phyloP scores from a whole-genome alignment of 2,113 vertebrate genomes.

The rabbit (Oryctolagus cuniculus) region DNA sequence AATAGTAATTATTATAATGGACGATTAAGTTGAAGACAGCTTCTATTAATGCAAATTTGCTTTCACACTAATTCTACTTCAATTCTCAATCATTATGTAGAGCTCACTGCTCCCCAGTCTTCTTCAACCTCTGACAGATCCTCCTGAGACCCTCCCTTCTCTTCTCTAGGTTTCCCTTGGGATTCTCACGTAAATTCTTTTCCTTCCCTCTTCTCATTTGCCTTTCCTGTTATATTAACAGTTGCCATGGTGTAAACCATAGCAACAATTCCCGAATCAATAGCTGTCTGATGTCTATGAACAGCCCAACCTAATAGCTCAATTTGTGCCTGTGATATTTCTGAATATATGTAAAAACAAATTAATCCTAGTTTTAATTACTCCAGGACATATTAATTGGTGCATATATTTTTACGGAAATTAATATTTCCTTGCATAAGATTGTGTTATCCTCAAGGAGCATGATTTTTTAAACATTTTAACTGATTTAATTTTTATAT shows the following conservation, averaged over 20 bases:
- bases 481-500: neutral
- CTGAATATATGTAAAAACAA: neutral
- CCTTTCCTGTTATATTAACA: conserved; percentile 31
- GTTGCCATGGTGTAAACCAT: conserved; percentile 33
- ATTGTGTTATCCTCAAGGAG: conserved; percentile 11
- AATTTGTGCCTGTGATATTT: conserved; percentile 4
- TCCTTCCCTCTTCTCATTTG: neutral
- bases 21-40: conserved; percentile 21
- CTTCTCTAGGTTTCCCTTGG: conserved; percentile 1
- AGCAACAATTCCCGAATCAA: conserved; percentile 35
- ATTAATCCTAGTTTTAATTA: conserved; percentile 15
- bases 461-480: conserved; percentile 40
- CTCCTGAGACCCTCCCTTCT: neutral
- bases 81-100: neutral
- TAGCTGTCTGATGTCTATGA: conserved; percentile 35
- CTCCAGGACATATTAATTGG: neutral
- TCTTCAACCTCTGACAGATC: neutral
- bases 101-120: neutral
- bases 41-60: neutral
- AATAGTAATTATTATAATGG: conserved; percentile 41
- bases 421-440: conserved; percentile 15
- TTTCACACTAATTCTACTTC: conserved; percentile 46
- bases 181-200: conserved; percentile 52
- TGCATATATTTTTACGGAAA: neutral
- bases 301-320: neutral